A percentile compares a stretch with the other conserved stretches of the same genome.
Evolutionary conservation across 2,888 invertebrate species (phyloP).

Genomic region (Biston betularia): DNA sequence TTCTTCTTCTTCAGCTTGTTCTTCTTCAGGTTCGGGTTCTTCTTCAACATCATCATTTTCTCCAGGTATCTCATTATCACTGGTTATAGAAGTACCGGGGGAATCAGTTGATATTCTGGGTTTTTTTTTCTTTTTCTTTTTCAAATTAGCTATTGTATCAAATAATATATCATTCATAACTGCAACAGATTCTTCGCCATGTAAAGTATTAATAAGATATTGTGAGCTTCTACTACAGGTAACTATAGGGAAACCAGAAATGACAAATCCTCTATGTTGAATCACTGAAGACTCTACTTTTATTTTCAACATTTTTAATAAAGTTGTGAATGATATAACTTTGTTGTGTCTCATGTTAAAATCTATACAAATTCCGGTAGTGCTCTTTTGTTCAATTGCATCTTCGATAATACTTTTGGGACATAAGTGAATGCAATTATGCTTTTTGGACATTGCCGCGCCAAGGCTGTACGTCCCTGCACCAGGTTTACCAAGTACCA

Average conservation of each 20-base stretch:
- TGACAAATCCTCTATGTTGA: conserved; percentile 87
- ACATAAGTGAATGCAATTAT: conserved; percentile 86
- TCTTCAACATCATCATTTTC: conserved; percentile 51
- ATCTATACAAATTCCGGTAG: conserved; percentile 85
- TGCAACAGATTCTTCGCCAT: conserved; percentile 67
- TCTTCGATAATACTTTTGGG: conserved; percentile 83
- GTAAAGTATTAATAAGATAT: conserved; percentile 54
- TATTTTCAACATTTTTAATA: conserved; percentile 81
- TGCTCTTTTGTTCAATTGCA: conserved; percentile 84
- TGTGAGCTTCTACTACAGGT: conserved; percentile 63
- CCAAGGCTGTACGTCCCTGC: conserved; percentile 82
- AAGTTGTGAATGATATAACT: conserved; percentile 77
- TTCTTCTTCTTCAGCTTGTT: conserved; percentile 54
- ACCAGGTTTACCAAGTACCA: conserved; percentile 87
- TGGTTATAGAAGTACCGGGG: conserved; percentile 53
- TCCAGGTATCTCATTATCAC: conserved; percentile 45
- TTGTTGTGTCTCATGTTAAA: conserved; percentile 85
- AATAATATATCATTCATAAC: conserved; percentile 59
- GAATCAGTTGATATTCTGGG: conserved; percentile 24
- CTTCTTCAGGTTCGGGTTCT: conserved; percentile 56
- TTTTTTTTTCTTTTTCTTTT: conserved; percentile 59
- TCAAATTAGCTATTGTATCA: conserved; percentile 64
- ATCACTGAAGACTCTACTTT: conserved; percentile 82
- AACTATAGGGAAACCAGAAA: conserved; percentile 89
- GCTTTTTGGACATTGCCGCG: conserved; percentile 83